These are phyloP conservation scores for Ptychoptera contaminata DNA, from an alignment of 2,888 invertebrate species.

Conservation along the genomic window DNA sequence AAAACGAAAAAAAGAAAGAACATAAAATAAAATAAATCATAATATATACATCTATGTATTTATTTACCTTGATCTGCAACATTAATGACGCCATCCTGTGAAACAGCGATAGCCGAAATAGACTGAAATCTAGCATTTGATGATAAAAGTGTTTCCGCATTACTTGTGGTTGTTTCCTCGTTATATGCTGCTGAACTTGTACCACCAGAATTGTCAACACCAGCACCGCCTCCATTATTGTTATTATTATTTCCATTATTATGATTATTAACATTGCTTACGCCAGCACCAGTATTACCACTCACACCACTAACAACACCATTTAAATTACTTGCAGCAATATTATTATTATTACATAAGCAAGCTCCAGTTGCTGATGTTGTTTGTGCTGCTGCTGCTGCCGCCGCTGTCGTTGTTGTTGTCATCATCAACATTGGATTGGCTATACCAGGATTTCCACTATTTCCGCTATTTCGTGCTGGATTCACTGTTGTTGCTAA, in stretches of 20 bases:
- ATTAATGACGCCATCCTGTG: conserved; percentile 89
- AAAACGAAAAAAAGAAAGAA: background rate
- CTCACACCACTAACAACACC: too few relatives aligned
- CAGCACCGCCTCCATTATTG: conserved; percentile 5
- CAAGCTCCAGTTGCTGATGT: conserved; percentile 4
- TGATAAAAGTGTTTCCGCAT: conserved; percentile 71
- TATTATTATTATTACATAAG: conserved; percentile 6
- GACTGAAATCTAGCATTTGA: conserved; percentile 82
- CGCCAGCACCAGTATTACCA: conserved; percentile 8
- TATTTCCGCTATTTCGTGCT: conserved; percentile 17
- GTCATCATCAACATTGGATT: conserved; percentile 15
- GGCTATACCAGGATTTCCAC: conserved; percentile 17
- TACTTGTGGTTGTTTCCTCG: conserved; percentile 41
- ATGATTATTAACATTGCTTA: conserved; percentile 22
- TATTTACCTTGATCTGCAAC: conserved; percentile 80
- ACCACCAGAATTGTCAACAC: conserved; percentile 23
- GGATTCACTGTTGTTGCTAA: conserved; percentile 19
- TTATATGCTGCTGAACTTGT: conserved; percentile 15
- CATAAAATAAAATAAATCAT: background rate
- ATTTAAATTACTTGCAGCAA: too few relatives aligned
- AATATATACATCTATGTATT: background rate
- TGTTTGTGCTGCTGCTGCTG: conserved; percentile 3
- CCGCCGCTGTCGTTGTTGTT: conserved; percentile 17
- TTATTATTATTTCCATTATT: conserved; percentile 21
- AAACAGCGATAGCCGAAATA: conserved; percentile 80